phyloP scores from a whole-genome alignment of 2,797 vertebrate genomes.

The Myripristis jacobus region DNA sequence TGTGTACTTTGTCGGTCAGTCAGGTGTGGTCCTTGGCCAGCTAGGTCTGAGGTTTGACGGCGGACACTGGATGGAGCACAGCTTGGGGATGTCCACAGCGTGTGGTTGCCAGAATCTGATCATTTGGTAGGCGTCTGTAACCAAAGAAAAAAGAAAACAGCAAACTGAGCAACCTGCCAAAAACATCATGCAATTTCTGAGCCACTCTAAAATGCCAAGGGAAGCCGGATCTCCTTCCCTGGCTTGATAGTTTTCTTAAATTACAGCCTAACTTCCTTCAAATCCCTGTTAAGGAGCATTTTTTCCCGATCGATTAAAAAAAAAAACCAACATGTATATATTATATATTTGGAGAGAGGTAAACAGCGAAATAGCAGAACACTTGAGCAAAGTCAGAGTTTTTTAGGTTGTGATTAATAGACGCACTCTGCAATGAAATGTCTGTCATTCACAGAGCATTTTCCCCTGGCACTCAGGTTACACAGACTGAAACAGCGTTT shows the following conservation, averaged over 20 bases:
- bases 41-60: constrained; percentile 33
- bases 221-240: constrained; percentile 58
- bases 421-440: constrained; percentile 63
- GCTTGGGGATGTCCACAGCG: constrained; percentile 50
- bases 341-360: constrained; percentile 18
- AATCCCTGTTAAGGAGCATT: constrained; percentile 41
- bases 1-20: constrained; percentile 40
- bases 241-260: constrained; percentile 62
- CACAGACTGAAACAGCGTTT: constrained; percentile 70
- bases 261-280: constrained; percentile 55
- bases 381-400: constrained; percentile 30
- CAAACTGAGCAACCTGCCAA: constrained; percentile 58
- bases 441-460: constrained; percentile 67
- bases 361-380: constrained; percentile 43
- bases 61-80: constrained; percentile 35
- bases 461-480: constrained; percentile 68
- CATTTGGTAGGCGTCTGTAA: constrained; percentile 52
- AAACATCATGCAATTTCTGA: constrained; percentile 61
- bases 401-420: constrained; percentile 67
- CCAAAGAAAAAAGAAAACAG: constrained; percentile 59
- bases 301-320: constrained; percentile 32
- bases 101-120: constrained; percentile 63
- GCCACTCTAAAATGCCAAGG: constrained; percentile 50
- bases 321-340: too few species aligned
- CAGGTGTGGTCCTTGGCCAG: constrained; percentile 42